phyloP scores from a whole-genome alignment of 2,888 invertebrate species.

The Luperina testacea region DNA sequence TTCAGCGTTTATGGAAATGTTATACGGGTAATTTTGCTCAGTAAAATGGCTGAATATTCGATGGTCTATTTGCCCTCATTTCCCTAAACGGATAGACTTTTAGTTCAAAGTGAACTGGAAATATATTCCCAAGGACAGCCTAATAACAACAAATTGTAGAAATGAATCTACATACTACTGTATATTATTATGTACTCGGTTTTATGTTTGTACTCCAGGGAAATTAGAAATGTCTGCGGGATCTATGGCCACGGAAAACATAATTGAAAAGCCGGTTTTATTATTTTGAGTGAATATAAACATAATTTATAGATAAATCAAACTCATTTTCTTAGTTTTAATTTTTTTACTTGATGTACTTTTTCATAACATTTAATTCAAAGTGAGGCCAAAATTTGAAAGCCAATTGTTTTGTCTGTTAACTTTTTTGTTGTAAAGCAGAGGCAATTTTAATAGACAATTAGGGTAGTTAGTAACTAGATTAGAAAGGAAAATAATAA shows the following conservation, averaged over 20 bases:
- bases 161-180: slow-evolving; percentile 24
- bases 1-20: slow-evolving; percentile 16
- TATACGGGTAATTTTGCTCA: slow-evolving; percentile 22
- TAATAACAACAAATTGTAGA: slow-evolving; percentile 38
- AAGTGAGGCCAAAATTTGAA: background rate
- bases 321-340: background rate
- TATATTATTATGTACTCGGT: slow-evolving; percentile 32
- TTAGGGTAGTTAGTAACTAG: background rate
- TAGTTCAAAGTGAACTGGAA: slow-evolving; percentile 19
- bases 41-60: slow-evolving; percentile 27
- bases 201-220: slow-evolving; percentile 45
- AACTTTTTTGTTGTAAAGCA: background rate
- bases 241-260: slow-evolving; percentile 51
- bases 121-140: slow-evolving; percentile 13
- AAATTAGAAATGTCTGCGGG: slow-evolving; percentile 49
- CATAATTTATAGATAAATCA: slow-evolving; percentile 31
- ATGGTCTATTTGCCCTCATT: slow-evolving; percentile 15
- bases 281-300: slow-evolving; percentile 35
- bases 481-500: background rate
- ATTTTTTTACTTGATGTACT: background rate
- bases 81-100: slow-evolving; percentile 16
- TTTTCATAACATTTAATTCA: background rate
- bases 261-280: slow-evolving; percentile 56
- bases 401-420: background rate
- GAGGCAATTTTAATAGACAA: background rate